Evolutionary conservation across 2,113 vertebrate species (phyloP).

Genomic region (Melanocharis versteri): DNA sequence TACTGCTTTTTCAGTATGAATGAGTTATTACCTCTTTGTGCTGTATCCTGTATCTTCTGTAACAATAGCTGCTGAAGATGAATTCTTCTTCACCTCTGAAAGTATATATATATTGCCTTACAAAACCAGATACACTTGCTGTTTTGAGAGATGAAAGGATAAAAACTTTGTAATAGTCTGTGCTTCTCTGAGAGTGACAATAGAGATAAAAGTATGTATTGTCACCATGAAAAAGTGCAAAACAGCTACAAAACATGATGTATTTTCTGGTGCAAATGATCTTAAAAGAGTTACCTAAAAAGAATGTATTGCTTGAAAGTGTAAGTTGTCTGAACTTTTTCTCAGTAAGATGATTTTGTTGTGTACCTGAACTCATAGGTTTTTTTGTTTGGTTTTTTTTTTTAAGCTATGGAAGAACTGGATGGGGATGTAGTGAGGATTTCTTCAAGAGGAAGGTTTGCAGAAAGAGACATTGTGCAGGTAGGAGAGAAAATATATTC

Average conservation of each 20-base stretch:
- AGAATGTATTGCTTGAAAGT: background rate
- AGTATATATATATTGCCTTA: background rate
- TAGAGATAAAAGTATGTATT: background rate
- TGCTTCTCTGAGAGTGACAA: background rate
- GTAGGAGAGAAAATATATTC: slow-evolving; percentile 65
- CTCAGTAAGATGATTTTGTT: background rate
- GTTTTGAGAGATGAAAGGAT: background rate
- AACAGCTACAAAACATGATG: background rate
- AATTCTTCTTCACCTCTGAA: background rate
- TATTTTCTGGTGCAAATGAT: background rate
- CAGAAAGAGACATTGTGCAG: slow-evolving; percentile 98
- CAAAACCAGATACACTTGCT: background rate
- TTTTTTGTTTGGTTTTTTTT: background rate
- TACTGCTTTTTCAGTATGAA: background rate
- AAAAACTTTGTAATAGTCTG: background rate
- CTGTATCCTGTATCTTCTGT: background rate
- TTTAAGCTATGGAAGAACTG: slow-evolving; percentile 91
- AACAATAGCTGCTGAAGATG: background rate
- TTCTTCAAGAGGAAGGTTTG: slow-evolving; percentile 92
- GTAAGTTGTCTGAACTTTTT: background rate
- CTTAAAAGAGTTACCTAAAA: background rate
- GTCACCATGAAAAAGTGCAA: background rate
- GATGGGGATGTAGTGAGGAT: slow-evolving; percentile 94
- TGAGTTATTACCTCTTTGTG: background rate
- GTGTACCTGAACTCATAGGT: background rate